A percentile compares a stretch with the other conserved stretches of the same genome.
These are phyloP conservation scores for Andrena camellia DNA, from an alignment of 2,888 invertebrate genomes.

Conservation along the genomic window DNA sequence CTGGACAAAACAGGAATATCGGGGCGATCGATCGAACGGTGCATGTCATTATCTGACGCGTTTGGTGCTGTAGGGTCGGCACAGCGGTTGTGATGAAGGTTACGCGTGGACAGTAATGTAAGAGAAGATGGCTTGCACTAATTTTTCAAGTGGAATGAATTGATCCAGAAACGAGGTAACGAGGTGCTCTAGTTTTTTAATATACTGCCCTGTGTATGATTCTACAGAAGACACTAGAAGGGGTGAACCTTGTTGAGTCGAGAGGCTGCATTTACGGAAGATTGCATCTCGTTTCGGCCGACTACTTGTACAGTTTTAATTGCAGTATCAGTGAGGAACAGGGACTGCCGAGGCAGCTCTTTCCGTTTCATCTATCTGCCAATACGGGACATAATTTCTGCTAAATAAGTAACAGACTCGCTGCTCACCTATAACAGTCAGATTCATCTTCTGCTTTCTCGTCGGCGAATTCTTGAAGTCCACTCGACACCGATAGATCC, in stretches of 20 bases:
- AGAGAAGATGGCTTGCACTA: too few relatives aligned
- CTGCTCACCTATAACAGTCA: conserved; percentile 86
- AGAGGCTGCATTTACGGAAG: too few relatives aligned
- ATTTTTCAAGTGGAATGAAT: too few relatives aligned
- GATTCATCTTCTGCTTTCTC: conserved; percentile 86
- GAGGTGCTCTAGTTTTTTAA: too few relatives aligned
- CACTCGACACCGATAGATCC: conserved; percentile 86
- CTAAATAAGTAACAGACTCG: not conserved
- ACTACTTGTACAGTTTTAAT: too few relatives aligned
- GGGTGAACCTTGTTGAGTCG: too few relatives aligned
- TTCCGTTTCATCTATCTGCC: not conserved
- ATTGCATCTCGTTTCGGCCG: too few relatives aligned
- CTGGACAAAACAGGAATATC: not conserved
- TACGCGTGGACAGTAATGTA: not conserved
- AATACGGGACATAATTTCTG: not conserved
- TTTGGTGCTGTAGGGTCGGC: not conserved
- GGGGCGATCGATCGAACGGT: not conserved
- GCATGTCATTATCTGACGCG: conserved; percentile 1
- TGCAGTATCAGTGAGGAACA: too few relatives aligned
- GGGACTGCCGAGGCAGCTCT: not conserved
- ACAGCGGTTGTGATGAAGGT: not conserved
- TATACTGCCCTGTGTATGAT: too few relatives aligned
- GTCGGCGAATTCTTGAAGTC: conserved; percentile 87
- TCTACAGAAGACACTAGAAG: too few relatives aligned
- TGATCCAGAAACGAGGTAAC: too few relatives aligned